Conservation (phyloP, 1,140 invertebrate genomes). For the Mizuhopecten yessoensis region DNA sequence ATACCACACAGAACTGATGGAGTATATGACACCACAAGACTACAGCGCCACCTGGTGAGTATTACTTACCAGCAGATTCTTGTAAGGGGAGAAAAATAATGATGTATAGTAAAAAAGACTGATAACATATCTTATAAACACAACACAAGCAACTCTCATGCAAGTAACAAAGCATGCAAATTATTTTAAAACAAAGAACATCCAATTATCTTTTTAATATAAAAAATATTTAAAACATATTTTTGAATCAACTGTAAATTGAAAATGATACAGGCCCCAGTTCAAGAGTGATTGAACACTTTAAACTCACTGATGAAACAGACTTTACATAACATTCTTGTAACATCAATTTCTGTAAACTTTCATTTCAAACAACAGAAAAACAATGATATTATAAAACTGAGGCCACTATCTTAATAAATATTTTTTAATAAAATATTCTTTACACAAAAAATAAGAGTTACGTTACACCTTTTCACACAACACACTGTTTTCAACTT, state of each 20-base stretch:
- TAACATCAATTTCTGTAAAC: no score
- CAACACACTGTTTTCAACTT: not conserved
- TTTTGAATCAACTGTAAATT: no score
- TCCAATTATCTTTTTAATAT: no score
- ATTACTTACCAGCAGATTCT: constrained; percentile 16
- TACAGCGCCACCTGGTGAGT: not conserved
- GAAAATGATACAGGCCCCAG: no score
- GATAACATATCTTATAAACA: not conserved
- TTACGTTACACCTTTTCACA: not conserved
- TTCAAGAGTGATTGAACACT: no score
- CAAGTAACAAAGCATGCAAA: not conserved
- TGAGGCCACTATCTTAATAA: not conserved
- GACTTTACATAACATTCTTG: no score
- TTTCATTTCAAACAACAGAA: not conserved
- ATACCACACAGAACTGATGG: not conserved
- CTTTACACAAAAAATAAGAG: not conserved
- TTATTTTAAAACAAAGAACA: not conserved
- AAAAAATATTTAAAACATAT: no score
- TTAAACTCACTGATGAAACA: no score
- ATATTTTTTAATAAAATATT: not conserved
- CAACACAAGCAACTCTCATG: constrained; percentile 22
- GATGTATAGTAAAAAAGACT: not conserved
- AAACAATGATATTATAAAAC: not conserved
- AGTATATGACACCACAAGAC: not conserved
- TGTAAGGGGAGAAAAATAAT: constrained; percentile 9